Conservation (phyloP, 2,888 invertebrate species). For the Tillus elongatus region DNA sequence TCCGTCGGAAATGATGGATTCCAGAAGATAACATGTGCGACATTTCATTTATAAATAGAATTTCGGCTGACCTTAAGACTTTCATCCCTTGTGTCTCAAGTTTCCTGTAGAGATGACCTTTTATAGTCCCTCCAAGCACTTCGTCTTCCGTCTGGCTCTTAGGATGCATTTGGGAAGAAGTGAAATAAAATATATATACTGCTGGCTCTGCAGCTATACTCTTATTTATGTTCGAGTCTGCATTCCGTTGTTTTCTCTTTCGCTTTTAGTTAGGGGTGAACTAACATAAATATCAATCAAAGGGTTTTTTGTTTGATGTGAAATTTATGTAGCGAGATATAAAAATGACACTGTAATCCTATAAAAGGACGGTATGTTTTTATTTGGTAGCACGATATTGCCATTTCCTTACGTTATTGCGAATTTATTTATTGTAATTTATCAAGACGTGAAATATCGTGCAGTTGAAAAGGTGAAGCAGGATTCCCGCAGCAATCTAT, state of each 20-base stretch:
- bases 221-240: too few relatives aligned
- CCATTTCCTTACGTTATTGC: slow-evolving; percentile 1
- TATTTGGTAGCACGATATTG: slow-evolving; percentile 2
- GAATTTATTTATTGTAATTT: slow-evolving; percentile 1
- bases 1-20: slow-evolving; percentile 3
- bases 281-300: slow-evolving; percentile 27
- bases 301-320: slow-evolving; percentile 15
- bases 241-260: background rate
- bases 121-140: background rate
- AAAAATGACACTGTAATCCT: slow-evolving; percentile 8
- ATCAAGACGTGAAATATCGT: background rate
- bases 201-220: slow-evolving; percentile 4
- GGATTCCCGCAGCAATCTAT: too few relatives aligned
- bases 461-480: too few relatives aligned
- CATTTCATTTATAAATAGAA: slow-evolving; percentile 3
- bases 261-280: background rate
- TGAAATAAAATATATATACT: too few relatives aligned
- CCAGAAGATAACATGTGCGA: slow-evolving; percentile 2
- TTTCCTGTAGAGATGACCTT: slow-evolving; percentile 3
- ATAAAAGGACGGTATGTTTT: background rate
- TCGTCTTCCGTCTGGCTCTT: background rate
- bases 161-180: background rate
- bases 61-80: background rate
- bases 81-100: background rate
- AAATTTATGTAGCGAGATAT: slow-evolving; percentile 13